Evolutionary conservation across 2,888 invertebrate genomes (phyloP), one percentile per base, ranked within the genome.

Genomic region (Nephrotoma guestfalica): DNA sequence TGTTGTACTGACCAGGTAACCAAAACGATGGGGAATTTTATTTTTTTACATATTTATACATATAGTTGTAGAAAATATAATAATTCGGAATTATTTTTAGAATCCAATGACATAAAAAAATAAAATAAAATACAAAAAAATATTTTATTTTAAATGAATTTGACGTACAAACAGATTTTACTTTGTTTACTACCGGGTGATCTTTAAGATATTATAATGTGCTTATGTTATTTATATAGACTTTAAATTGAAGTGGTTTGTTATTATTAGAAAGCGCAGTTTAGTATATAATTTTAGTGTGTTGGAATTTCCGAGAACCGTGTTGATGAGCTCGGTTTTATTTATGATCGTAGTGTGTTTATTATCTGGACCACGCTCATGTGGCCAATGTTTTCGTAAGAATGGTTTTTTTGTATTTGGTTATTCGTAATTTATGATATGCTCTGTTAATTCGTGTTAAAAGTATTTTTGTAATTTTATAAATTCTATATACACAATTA

Each of bases 1-100:
- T 87, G 91, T 93, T 90, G 93, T 93, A 87, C 89, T 93, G 88
- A 93, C 93, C 89, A 92, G 93, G 93, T 93, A 91, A 90, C 30
- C 30, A 30, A 30, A 2, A 30, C 30, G 89, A 89, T 89, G n/a
- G 15, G 15, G 30, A 57, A 6, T 45, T 87, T 85, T 57, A 42
- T 71, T 86, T 51, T 86, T 11, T 45, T 84, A 30, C 30, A 41
- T 41, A 9, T 86, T 40, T 40, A 18, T 42, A n/a, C 15, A 42
- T 13, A 71, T 83, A n/a, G 40, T 6, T 83, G 30, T 43, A 41
- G 30, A 30, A 86, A 40, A 71, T 30, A 30, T 6, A 84, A 86
- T 83, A 84, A 47, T 18, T 13, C 15, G 71, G 13, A 83, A 43
- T 13, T 41, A 41, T 40, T 41, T 86, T 11, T 57, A 71, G 41